Base-by-base conservation (phyloP, 2,113 vertebrate species). In the Maccullochella peelii region DNA sequence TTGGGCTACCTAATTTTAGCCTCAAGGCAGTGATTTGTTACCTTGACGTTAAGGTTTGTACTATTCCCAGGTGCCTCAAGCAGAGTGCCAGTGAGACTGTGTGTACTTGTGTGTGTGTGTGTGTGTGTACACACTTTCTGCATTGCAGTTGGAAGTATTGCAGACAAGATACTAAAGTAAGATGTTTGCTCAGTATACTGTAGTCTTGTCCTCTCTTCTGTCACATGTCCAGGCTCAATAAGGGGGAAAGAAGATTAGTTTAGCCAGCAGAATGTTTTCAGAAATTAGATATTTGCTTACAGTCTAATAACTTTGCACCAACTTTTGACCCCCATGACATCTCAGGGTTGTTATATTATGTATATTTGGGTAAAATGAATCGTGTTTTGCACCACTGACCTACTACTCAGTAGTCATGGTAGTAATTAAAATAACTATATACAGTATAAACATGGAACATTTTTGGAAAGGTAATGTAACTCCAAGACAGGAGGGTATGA, bases 1-100 rank as follows among this genome's bases (percentile, higher is more conserved):
- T 82, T 88, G 80, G 11, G 55, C 42, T 67, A 62, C 62, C 76
- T 88, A 81, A 85, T 84, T 86, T 83, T 83, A 89, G 80, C 85
- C 84, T 86, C 15, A 38, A 82, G 89, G 82, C 80, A 82, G 82
- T 84, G 85, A 93, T 92, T 92, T 91, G 84, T 93, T 89, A 89
- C 84, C 85, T 90, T 90, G 88, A 89, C 76, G 40, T 82, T 84
- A 82, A 81, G 91, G 68, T 91, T 86, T 83, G 70, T 80, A 27
- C 70, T 76, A 87, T 88, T 86, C 88, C 90, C 84, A 84, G 70
- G 73, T 76, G 76, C 44, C 63, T 63, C 47, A 49, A 88, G 77
- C 80, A 77, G 66, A 81, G 79, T 73, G 71, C 71, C 38, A 49
- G 82, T 42, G 73, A 50, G 49, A 12, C 36, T 67, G 40, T 21